Base-by-base conservation (phyloP, 2,888 invertebrate genomes). In the Epinotia demarniana region DNA sequence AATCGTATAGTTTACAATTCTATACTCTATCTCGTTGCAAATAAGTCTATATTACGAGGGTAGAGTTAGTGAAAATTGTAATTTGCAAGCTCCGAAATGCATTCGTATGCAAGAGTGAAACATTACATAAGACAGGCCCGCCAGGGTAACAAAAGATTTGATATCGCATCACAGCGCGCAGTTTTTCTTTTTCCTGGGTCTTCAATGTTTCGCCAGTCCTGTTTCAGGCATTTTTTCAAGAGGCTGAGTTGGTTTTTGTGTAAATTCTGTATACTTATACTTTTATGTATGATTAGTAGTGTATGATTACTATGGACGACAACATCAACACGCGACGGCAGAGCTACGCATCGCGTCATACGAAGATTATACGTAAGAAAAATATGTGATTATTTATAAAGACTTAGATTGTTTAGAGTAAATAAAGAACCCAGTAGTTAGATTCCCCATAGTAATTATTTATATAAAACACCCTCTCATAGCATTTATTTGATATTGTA, bases 51-150 rank as follows among this genome's bases (percentile, higher is more conserved):
- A 19, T 69, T 69, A 46, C 19, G 11, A 9, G 11, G 19, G 4
- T 1, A 46, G 43, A 0, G 46, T 18, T 69, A 12, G n/a, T 67
- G 58, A 46, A 69, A 69, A 69, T 69, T 46, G 46, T 57, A 69
- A 68, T 68, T 58, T 68, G 12, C 39, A 23, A 60, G 46, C 43
- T 58, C 58, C 57, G 19, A 46, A 58, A 60, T 27, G 69, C 69
- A 60, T 57, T 68, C 68, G 55, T 69, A 60, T 60, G 57, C 69
- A 69, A 46, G 58, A 46, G 58, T 69, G 60, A 43, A 69, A 69
- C 23, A 27, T 27, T 27, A 27, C 23, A 27, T 60, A n/a, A 23
- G 46, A 58, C 43, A 60, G 69, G 43, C 57, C 12, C 19, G 55
- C 60, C 27, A 43, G 43, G 16, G 46, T 58, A 27, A 69, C 69